Conservation (phyloP, 2,888 invertebrate species). For the Eulithis testata region DNA sequence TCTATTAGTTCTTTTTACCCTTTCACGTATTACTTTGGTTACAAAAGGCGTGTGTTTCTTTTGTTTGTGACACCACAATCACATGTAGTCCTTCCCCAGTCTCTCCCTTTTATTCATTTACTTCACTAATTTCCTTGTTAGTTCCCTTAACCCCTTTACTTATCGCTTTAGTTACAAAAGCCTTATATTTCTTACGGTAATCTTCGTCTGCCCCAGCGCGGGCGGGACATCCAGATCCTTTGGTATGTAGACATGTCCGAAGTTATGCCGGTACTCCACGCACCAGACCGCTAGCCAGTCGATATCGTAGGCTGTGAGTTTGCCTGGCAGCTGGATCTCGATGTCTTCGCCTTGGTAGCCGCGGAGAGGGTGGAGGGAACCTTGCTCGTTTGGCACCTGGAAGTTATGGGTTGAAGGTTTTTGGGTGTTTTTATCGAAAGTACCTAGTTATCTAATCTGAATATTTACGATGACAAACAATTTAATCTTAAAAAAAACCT, state of each 20-base stretch:
- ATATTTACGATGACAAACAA: too few relatives aligned
- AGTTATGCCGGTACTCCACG: slow-evolving; percentile 94
- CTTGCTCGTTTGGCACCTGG: slow-evolving; percentile 94
- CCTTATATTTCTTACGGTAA: slow-evolving; percentile 87
- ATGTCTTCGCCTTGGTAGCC: slow-evolving; percentile 97
- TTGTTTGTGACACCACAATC: too few relatives aligned
- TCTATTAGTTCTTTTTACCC: too few relatives aligned
- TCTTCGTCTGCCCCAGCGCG: slow-evolving; percentile 94
- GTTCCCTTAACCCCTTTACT: neutral
- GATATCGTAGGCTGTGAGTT: slow-evolving; percentile 94
- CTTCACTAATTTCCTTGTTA: too few relatives aligned
- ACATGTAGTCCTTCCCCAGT: too few relatives aligned
- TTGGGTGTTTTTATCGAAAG: too few relatives aligned
- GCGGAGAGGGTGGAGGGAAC: slow-evolving; percentile 91
- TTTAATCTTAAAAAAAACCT: too few relatives aligned
- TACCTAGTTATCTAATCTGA: too few relatives aligned
- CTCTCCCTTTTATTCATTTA: too few relatives aligned
- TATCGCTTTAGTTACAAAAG: neutral
- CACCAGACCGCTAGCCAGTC: slow-evolving; percentile 97
- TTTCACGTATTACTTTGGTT: too few relatives aligned
- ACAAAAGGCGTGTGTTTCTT: too few relatives aligned
- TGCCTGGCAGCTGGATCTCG: slow-evolving; percentile 93
- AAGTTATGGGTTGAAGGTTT: slow-evolving; percentile 2
- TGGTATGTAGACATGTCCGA: slow-evolving; percentile 95
- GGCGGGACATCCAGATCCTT: slow-evolving; percentile 95